A percentile compares a stretch with the other conserved stretches of the same genome.
Conservation (phyloP, 1,140 invertebrate genomes). For the Drosophila nannoptera region DNA sequence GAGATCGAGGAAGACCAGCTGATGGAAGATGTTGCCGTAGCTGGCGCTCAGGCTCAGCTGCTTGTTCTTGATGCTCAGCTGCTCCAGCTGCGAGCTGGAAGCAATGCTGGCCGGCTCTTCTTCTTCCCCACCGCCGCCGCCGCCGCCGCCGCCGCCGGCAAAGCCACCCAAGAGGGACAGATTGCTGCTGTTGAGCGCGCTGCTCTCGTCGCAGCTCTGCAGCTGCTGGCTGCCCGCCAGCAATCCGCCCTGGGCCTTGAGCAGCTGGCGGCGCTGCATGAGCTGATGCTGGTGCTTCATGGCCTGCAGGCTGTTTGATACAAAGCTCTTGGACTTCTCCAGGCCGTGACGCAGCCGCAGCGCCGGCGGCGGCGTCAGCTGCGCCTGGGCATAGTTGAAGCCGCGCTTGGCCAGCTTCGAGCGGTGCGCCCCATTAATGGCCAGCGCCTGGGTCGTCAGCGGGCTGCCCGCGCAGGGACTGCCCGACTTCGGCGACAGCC, state of each 20-base stretch:
- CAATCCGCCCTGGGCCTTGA: conserved; percentile 43
- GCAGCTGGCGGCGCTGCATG: conserved; percentile 49
- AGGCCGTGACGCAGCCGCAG: conserved; percentile 60
- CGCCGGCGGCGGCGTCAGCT: conserved; percentile 45
- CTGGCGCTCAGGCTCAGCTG: conserved; percentile 60
- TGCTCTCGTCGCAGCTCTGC: conserved; percentile 60
- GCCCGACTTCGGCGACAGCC: conserved; percentile 53
- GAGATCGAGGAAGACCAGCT: conserved; percentile 93
- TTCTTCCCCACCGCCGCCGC: conserved; percentile 51
- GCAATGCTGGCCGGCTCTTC: conserved; percentile 37
- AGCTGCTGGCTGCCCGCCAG: conserved; percentile 27
- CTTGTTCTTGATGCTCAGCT: conserved; percentile 74
- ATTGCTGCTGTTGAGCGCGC: conserved; percentile 44
- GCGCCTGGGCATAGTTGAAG: conserved; percentile 80
- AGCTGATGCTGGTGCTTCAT: conserved; percentile 70
- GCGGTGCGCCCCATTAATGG: conserved; percentile 52
- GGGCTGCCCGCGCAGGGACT: conserved; percentile 59
- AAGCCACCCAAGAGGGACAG: conserved; percentile 39
- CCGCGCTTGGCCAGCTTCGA: conserved; percentile 59
- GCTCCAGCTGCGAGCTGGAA: conserved; percentile 43
- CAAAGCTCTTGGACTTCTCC: conserved; percentile 76
- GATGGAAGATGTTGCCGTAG: conserved; percentile 82
- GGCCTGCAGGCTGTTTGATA: conserved; percentile 66
- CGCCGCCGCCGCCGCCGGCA: background rate
- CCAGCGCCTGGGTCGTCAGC: conserved; percentile 55